These are phyloP conservation scores for Hesperophylax magnus DNA, from an alignment of 1,140 invertebrate species.

Conservation along the genomic window DNA sequence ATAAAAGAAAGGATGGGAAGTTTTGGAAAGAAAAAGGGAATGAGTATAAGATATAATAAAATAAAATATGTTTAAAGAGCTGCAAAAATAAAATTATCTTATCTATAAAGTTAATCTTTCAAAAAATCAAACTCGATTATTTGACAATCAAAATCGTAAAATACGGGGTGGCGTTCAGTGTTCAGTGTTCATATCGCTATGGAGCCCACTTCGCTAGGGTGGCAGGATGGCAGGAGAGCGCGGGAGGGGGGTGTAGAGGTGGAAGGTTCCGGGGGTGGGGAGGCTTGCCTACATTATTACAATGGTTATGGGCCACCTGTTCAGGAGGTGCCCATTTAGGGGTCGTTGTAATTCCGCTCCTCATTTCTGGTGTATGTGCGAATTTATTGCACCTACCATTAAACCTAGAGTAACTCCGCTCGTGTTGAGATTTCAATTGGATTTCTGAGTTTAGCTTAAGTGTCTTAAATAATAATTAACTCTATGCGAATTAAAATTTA, in stretches of 20 bases:
- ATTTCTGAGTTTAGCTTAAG: slow-evolving; percentile 31
- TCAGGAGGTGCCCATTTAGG: slow-evolving; percentile 32
- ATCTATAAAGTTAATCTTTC: too few relatives aligned
- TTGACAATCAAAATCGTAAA: slow-evolving; percentile 20
- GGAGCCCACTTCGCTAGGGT: neutral
- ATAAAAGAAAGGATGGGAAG: too few relatives aligned
- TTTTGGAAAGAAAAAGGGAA: too few relatives aligned
- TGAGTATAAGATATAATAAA: too few relatives aligned
- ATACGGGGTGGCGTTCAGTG: neutral
- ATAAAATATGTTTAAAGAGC: too few relatives aligned
- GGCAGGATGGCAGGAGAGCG: neutral
- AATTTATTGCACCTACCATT: slow-evolving; percentile 32
- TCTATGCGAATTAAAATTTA: slow-evolving; percentile 15
- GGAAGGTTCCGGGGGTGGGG: neutral
- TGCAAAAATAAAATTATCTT: too few relatives aligned
- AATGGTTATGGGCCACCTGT: slow-evolving; percentile 56
- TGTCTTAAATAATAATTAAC: slow-evolving; percentile 40
- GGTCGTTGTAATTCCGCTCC: slow-evolving; percentile 34
- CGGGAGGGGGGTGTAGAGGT: neutral
- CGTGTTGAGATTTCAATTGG: slow-evolving; percentile 34
- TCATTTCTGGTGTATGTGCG: slow-evolving; percentile 40
- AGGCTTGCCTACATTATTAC: slow-evolving; percentile 39
- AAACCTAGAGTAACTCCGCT: slow-evolving; percentile 27
- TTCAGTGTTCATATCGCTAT: neutral
- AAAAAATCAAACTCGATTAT: neutral